These are phyloP conservation scores for Patella caerulea DNA, from an alignment of 2,888 invertebrate species.

Conservation along the genomic window DNA sequence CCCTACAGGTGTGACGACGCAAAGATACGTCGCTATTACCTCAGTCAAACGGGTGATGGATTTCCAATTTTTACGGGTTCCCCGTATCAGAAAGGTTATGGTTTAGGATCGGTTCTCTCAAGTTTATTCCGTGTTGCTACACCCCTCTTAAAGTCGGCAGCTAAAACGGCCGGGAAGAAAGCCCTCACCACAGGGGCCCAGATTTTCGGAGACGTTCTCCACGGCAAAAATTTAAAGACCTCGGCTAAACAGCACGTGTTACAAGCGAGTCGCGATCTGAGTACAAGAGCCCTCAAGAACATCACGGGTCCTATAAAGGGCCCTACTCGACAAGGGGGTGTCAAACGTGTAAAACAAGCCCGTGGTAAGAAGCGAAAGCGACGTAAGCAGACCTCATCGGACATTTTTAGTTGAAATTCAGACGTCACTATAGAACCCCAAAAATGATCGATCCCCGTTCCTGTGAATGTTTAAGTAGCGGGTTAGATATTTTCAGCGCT, in stretches of 20 bases:
- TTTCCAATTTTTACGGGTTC: too few species aligned
- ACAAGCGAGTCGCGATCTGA: neutral
- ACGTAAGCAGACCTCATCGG: neutral
- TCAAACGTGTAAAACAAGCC: neutral
- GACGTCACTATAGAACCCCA: neutral
- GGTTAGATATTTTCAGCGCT: neutral
- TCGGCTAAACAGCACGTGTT: neutral
- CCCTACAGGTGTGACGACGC: too few species aligned
- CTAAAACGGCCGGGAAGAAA: too few species aligned
- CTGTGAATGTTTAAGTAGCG: neutral
- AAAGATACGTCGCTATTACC: too few species aligned
- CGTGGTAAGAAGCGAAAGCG: neutral
- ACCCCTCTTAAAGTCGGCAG: too few species aligned
- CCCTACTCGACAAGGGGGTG: neutral
- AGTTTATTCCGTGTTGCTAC: too few species aligned
- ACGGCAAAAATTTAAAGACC: neutral
- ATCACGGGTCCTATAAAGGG: neutral
- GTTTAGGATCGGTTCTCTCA: too few species aligned
- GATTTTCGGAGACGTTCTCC: neutral
- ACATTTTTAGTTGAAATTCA: too few species aligned
- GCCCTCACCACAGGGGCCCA: too few species aligned
- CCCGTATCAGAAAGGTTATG: too few species aligned
- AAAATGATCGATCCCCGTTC: neutral
- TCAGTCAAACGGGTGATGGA: too few species aligned
- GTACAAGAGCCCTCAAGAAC: neutral